Conservation (phyloP, 2,797 vertebrate genomes). For the Cuculus canorus region DNA sequence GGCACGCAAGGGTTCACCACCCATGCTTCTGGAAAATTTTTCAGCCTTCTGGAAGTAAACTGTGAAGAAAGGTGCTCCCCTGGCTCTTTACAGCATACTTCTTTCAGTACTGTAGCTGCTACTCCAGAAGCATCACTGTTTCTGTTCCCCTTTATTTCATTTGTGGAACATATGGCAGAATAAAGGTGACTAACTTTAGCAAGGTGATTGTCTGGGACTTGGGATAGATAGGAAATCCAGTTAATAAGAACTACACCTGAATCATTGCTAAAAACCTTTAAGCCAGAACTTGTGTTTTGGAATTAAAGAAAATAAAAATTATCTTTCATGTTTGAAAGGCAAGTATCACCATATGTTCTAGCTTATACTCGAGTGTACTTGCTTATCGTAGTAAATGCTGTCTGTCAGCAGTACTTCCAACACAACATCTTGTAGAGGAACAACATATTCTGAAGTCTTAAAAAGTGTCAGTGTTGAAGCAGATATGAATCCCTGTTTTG, state of each 20-base stretch:
- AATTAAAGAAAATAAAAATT: neutral
- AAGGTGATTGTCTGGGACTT: neutral
- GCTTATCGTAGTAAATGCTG: neutral
- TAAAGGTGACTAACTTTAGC: neutral
- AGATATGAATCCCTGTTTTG: neutral
- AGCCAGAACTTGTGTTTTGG: neutral
- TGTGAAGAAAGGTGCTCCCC: neutral
- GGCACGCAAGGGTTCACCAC: neutral
- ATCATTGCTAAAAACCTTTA: neutral
- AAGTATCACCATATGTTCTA: neutral
- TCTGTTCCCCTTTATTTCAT: neutral
- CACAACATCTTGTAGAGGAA: neutral
- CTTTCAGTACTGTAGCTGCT: neutral
- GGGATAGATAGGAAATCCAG: neutral
- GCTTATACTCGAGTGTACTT: neutral
- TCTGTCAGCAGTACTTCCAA: neutral
- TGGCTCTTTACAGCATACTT: rapidly evolving
- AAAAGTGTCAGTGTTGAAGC: neutral
- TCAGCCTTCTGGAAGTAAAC: neutral
- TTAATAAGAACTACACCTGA: neutral
- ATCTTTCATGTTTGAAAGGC: neutral
- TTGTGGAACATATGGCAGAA: neutral
- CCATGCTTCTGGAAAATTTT: neutral
- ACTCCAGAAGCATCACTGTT: neutral
- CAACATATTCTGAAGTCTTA: neutral